These are phyloP conservation scores for Phoebastria nigripes DNA, from an alignment of 2,797 vertebrate genomes.

Conservation along the genomic window DNA sequence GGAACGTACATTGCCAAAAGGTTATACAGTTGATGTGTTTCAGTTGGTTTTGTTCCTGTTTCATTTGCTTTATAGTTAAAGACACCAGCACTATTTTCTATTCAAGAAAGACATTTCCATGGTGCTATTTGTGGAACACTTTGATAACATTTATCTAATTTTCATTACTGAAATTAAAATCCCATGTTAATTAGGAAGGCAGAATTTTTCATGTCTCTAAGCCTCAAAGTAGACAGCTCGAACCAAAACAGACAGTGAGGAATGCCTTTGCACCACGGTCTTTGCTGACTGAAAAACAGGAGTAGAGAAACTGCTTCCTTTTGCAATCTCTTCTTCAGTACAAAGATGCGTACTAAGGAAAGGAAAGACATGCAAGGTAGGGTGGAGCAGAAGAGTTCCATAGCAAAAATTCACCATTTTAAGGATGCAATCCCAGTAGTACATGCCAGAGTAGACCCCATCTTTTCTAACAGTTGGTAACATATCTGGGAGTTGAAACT, in stretches of 20 bases:
- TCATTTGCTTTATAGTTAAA: background rate
- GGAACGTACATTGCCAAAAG: background rate
- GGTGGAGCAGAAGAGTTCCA: background rate
- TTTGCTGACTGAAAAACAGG: background rate
- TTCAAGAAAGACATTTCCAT: background rate
- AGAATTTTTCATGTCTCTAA: background rate
- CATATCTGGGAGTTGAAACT: background rate
- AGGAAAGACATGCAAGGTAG: background rate
- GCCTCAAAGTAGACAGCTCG: rapidly evolving
- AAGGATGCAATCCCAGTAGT: background rate
- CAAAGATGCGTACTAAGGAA: background rate
- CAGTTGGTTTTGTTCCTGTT: background rate
- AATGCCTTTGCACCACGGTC: background rate
- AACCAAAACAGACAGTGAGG: background rate
- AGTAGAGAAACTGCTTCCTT: background rate
- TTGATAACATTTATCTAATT: background rate
- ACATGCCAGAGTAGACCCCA: background rate
- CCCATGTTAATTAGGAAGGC: background rate
- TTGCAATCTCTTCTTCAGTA: background rate
- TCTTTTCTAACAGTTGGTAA: background rate
- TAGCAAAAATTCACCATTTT: background rate
- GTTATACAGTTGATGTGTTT: background rate
- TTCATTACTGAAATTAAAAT: background rate
- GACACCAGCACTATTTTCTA: background rate
- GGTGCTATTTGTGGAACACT: background rate